These are phyloP conservation scores for Trichogramma pretiosum DNA, from an alignment of 1,140 invertebrate species.

Conservation along the genomic window DNA sequence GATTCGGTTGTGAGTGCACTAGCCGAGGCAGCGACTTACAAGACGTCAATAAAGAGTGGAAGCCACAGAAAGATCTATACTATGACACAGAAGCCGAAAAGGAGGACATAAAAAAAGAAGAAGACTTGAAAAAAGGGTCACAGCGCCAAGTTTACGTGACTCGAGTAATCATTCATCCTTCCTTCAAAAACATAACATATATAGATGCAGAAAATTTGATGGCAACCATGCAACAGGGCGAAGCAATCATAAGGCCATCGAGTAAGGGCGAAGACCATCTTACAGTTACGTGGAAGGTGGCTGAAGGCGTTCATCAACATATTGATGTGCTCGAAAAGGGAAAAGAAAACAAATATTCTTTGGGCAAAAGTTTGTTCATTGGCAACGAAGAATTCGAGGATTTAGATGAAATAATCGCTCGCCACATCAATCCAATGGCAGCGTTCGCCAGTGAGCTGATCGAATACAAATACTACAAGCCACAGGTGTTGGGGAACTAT, in stretches of 20 bases:
- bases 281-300: conserved; percentile 97
- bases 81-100: conserved; percentile 86
- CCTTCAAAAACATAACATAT: conserved; percentile 95
- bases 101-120: conserved; percentile 67
- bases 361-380: conserved; percentile 81
- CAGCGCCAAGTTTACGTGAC: conserved; percentile 79
- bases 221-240: conserved; percentile 88
- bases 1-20: conserved; percentile 89
- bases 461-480: conserved; percentile 83
- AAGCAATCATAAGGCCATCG: conserved; percentile 91
- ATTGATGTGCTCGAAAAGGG: conserved; percentile 93
- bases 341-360: conserved; percentile 92
- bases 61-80: conserved; percentile 78
- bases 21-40: conserved; percentile 86
- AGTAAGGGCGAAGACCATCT: conserved; percentile 93
- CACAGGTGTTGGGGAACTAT: conserved; percentile 59
- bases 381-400: conserved; percentile 92
- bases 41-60: conserved; percentile 87
- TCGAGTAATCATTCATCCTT: conserved; percentile 93
- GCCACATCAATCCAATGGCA: conserved; percentile 94
- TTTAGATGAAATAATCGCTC: conserved; percentile 96
- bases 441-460: conserved; percentile 81
- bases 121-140: conserved; percentile 73
- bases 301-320: conserved; percentile 88
- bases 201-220: conserved; percentile 86